Evolutionary conservation across 2,113 vertebrate genomes (phyloP).

Genomic region (Budorcas taxicolor): DNA sequence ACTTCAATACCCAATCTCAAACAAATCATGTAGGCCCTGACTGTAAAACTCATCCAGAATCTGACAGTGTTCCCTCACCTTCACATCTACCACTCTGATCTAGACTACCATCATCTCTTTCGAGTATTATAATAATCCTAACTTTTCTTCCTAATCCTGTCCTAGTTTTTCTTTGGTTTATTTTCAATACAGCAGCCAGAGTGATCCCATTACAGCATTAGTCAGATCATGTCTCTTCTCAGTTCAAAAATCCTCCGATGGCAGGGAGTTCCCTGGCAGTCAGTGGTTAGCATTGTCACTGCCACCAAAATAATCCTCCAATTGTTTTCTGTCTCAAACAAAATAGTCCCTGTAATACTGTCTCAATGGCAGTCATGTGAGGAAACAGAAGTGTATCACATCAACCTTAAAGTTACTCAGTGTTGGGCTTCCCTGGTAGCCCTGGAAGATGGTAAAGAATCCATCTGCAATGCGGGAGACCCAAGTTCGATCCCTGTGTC

Average conservation of each 20-base stretch:
- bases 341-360: not conserved
- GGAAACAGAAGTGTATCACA: not conserved
- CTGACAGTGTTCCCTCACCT: not conserved
- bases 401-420: not conserved
- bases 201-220: not conserved
- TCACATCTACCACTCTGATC: not conserved
- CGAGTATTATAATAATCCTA: not conserved
- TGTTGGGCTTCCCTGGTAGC: not conserved
- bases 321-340: not conserved
- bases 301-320: not conserved
- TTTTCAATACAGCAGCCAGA: not conserved
- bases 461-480: not conserved
- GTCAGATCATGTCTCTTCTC: not conserved
- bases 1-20: not conserved
- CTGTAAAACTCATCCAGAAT: not conserved
- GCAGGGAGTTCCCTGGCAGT: not conserved
- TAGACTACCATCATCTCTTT: not conserved
- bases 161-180: not conserved
- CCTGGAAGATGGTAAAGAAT: not conserved
- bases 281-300: not conserved
- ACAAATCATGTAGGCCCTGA: not conserved
- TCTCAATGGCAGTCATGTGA: not conserved
- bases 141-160: not conserved
- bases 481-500: not conserved
- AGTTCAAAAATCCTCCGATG: not conserved